Base-by-base conservation (phyloP, 2,797 vertebrate species). In the Chelon auratus region DNA sequence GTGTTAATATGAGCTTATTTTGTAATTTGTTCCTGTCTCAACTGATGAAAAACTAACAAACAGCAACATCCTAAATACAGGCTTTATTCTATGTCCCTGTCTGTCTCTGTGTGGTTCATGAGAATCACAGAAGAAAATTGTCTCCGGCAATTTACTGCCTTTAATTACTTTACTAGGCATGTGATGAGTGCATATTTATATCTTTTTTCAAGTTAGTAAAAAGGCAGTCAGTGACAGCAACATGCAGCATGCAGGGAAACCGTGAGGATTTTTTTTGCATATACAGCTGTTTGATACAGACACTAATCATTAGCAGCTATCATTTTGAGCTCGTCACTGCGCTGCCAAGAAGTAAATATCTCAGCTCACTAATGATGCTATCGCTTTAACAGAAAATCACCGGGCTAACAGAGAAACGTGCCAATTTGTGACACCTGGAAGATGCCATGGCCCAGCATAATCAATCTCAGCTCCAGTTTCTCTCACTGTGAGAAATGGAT, bases 261-360 rank as follows among this genome's bases (percentile, higher is more conserved):
- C 36, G 54, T 51, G 40, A 24, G 56, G 62, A 64, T 73, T 67
- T 56, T 81, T 80, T 75, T 84, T 72, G 13, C 68, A 73, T 78
- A 64, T 72, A 65, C 80, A 82, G 62, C 66, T 78, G 75, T 77
- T 72, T 76, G 60, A 63, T 18, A 42, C 33, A 81, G 59, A 75
- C 42, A 75, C 68, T 56, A 72, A 88, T 79, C 79, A 87, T 85
- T 78, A 82, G 17, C 62, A 75, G 75, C 55, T 71, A 65, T 78
- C 26, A 65, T 47, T 79, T 15, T 36, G 24, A 71, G 64, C 60
- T 43, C 53, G 68, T 77, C 52, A 30, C 22, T 17, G n/a, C 42
- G 48, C 62, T 78, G 69, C 53, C 64, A 72, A 65, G 50, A 79
- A 77, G 39, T 61, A 72, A 78, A 83, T 76, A 77, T 65, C 83